Evolutionary conservation across 2,797 vertebrate genomes (phyloP), one percentile per base, ranked within the genome.

Genomic region (Aplochiton taeniatus): DNA sequence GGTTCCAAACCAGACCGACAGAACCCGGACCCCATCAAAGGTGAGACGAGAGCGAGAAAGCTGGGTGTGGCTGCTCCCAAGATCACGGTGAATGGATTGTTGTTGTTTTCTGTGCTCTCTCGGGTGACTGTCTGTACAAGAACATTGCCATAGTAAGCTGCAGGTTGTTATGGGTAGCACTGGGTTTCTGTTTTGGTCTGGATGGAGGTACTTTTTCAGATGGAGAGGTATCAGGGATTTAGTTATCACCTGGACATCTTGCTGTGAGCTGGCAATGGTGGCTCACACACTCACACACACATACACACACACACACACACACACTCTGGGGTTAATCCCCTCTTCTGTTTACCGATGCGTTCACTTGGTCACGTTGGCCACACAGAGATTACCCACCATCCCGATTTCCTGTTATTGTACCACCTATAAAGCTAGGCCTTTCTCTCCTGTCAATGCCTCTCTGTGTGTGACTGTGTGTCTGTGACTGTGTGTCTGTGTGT

Each of bases 371-470:
- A 61, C 20, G 19, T 85, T 70, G 72, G 79, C 81, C 79, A 75
- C 66, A 68, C 65, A 73, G 81, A 87, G 86, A 87, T 90, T 89
- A 89, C 69, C 79, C 84, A 80, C 77, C 81, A 73, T 79, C 70
- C 80, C 62, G 62, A 70, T 77, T 89, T 89, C 88, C 87, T 90
- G 87, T 87, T 88, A 83, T 87, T 84, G 75, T 78, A 82, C 68
- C 78, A 80, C 66, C 70, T 74, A 77, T 73, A 74, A 85, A 78
- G 77, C 79, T 74, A 58, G 66, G 71, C 66, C 53, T 78, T 85
- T 85, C 74, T 83, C 69, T 63, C 59, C 47, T 78, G 74, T 77
- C 66, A 59, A 51, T 74, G 61, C 48, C 16, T 52, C 18, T 73
- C 63, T 47, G 16, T 57, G 51, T n/a, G 48, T 56, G 48, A 43